A percentile compares a stretch with the other conserved stretches of the same genome.
Conservation (phyloP, 2,888 invertebrate genomes). For the Opisthograptis luteolata region DNA sequence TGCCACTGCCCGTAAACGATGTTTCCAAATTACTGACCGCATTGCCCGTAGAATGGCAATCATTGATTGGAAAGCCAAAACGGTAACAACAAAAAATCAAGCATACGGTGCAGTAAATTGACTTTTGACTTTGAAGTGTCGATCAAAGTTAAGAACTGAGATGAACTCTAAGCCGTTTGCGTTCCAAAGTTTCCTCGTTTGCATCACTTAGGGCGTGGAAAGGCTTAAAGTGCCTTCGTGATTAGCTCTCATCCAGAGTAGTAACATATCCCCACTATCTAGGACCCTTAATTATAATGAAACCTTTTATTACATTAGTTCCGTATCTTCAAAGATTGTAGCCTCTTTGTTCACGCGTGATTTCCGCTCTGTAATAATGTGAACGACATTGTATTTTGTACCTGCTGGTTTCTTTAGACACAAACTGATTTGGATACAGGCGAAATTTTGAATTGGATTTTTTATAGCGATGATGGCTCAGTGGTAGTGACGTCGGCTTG, state of each 20-base stretch:
- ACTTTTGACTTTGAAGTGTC: constrained; percentile 70
- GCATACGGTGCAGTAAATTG: constrained; percentile 52
- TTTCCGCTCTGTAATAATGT: constrained; percentile 1
- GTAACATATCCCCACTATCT: constrained; percentile 50
- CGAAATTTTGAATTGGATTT: no score
- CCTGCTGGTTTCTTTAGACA: no score
- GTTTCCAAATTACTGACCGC: no score
- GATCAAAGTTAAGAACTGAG: constrained; percentile 75
- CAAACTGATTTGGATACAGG: no score
- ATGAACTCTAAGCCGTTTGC: constrained; percentile 67
- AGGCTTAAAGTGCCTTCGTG: constrained; percentile 67
- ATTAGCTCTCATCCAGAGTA: constrained; percentile 60
- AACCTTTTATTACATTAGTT: constrained; percentile 50
- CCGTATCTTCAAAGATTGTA: constrained; percentile 36
- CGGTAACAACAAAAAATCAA: no score
- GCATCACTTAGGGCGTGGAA: constrained; percentile 72
- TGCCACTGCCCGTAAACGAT: no score
- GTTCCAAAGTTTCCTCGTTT: constrained; percentile 76
- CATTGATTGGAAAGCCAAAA: no score
- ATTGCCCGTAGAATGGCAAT: no score
- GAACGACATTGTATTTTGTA: no score
- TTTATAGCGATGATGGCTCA: no score
- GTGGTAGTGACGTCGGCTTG: no score
- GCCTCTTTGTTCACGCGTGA: constrained; percentile 34
- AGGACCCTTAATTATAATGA: constrained; percentile 57